These are phyloP conservation scores for Chlamydotis undulata DNA, from an alignment of 2,113 vertebrate species.

Conservation along the genomic window DNA sequence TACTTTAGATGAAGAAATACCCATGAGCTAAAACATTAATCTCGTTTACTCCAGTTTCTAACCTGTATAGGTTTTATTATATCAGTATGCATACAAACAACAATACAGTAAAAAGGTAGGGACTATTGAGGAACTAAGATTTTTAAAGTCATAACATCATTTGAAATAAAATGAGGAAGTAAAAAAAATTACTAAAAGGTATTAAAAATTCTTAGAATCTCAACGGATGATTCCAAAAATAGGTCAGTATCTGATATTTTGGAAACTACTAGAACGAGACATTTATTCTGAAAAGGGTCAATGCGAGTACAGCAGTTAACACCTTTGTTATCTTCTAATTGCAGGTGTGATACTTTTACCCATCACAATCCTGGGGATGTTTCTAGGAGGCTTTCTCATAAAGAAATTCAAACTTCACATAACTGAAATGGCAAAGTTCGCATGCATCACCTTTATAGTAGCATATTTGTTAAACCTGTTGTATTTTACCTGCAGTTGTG, in stretches of 20 bases:
- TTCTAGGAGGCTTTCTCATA: slow-evolving; percentile 86
- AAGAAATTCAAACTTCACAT: slow-evolving; percentile 83
- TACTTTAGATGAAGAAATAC: not conserved
- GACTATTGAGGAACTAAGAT: not conserved
- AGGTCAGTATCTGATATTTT: not conserved
- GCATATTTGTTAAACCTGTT: slow-evolving; percentile 76
- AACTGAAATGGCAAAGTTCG: slow-evolving; percentile 81
- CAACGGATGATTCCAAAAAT: not conserved
- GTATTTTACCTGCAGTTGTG: slow-evolving; percentile 80
- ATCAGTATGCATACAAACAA: not conserved
- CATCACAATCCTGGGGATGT: slow-evolving; percentile 81
- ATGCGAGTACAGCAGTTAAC: not conserved
- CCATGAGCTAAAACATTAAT: not conserved
- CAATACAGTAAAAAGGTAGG: not conserved
- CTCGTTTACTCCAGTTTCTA: not conserved
- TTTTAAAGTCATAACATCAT: not conserved
- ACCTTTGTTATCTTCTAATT: not conserved
- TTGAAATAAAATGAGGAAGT: not conserved
- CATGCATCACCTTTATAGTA: slow-evolving; percentile 72
- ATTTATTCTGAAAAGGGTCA: not conserved
- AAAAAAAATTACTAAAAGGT: not conserved
- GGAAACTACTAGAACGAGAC: not conserved
- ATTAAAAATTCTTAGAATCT: not conserved
- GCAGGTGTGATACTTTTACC: slow-evolving; percentile 83
- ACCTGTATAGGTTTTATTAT: not conserved